Evolutionary conservation across 1,140 invertebrate species (phyloP).

Genomic region (Brachionus angularis): DNA sequence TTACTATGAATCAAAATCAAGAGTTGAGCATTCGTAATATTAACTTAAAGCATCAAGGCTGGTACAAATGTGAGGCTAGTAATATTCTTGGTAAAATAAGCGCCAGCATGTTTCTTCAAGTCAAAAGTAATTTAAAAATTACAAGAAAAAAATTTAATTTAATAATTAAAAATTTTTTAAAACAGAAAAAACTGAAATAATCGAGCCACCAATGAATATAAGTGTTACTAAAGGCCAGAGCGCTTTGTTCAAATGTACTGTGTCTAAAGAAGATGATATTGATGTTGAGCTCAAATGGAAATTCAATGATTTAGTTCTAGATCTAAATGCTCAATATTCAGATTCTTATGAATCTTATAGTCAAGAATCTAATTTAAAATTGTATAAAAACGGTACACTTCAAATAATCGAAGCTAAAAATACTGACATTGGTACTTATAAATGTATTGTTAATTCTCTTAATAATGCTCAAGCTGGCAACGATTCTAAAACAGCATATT

Average conservation of each 20-base stretch:
- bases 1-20: not conserved
- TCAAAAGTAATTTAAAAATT: no score
- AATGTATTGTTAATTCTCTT: constrained; percentile 68
- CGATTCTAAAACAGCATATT: constrained; percentile 72
- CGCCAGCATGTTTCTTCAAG: constrained; percentile 44
- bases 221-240: constrained; percentile 80
- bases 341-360: not conserved
- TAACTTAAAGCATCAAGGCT: constrained; percentile 4
- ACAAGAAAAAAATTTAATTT: no score
- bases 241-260: constrained; percentile 82
- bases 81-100: constrained; percentile 45
- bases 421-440: constrained; percentile 60
- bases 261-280: constrained; percentile 84
- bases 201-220: constrained; percentile 81
- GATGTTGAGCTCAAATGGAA: constrained; percentile 83
- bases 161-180: no score
- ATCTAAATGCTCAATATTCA: constrained; percentile 63
- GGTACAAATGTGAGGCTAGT: constrained; percentile 35
- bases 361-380: constrained; percentile 47
- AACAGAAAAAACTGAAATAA: constrained; percentile 84
- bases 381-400: constrained; percentile 58
- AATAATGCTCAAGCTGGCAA: constrained; percentile 70
- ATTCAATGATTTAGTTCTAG: constrained; percentile 62
- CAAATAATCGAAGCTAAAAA: constrained; percentile 58
- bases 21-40: constrained; percentile 2